Conservation (phyloP, 2,113 vertebrate genomes). For the Isichthys henryi region DNA sequence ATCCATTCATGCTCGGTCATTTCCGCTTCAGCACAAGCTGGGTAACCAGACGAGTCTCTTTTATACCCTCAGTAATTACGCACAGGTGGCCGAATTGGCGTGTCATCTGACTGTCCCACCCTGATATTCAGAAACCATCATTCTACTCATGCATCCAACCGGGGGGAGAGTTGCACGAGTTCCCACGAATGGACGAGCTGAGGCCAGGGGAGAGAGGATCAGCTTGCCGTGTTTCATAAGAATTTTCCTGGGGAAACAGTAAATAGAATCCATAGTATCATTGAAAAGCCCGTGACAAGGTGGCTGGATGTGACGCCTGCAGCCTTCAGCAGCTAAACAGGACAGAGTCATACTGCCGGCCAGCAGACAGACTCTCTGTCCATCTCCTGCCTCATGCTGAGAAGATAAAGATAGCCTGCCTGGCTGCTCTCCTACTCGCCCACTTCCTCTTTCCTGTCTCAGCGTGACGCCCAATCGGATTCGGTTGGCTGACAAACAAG, state of each 20-base stretch:
- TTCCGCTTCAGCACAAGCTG: background rate
- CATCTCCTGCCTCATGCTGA: background rate
- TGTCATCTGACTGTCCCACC: background rate
- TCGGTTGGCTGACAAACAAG: background rate
- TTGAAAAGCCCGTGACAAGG: background rate
- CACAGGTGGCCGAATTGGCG: background rate
- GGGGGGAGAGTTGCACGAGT: background rate
- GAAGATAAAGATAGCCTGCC: background rate
- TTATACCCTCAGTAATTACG: background rate
- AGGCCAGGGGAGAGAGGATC: background rate
- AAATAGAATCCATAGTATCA: background rate
- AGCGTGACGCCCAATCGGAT: background rate
- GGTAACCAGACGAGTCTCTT: background rate
- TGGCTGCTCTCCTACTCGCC: background rate
- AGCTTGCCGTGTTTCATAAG: background rate
- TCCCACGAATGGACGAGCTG: background rate
- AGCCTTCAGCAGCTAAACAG: background rate
- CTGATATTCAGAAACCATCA: background rate
- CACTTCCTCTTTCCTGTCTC: slow-evolving; percentile 1
- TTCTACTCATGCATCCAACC: background rate
- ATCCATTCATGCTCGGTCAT: background rate
- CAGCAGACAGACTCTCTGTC: background rate
- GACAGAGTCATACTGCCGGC: background rate
- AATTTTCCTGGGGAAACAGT: background rate
- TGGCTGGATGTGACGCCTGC: too few relatives aligned